phyloP scores from a whole-genome alignment of 2,113 vertebrate species.

The Merops nubicus region DNA sequence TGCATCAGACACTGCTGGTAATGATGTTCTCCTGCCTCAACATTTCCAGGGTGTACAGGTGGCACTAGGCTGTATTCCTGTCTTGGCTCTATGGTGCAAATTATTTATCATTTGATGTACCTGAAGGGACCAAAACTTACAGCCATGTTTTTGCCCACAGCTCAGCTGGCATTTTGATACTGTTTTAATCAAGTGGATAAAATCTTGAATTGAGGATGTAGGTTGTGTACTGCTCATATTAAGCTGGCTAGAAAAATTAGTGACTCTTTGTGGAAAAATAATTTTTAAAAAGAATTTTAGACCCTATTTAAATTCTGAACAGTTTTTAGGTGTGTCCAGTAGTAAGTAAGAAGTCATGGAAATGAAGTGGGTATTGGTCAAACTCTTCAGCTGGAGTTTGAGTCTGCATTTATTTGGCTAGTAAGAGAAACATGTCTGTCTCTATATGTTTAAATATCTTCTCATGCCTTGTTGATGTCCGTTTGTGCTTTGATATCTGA shows the following conservation, averaged over 20 bases:
- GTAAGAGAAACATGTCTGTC: rapidly evolving
- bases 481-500: not conserved
- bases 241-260: not conserved
- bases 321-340: not conserved
- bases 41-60: not conserved
- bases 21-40: not conserved
- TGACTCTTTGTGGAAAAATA: rapidly evolving
- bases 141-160: rapidly evolving
- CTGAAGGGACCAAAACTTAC: not conserved
- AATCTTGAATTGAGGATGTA: not conserved
- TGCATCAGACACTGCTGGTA: not conserved
- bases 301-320: not conserved
- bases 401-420: not conserved
- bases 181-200: not conserved
- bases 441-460: not conserved
- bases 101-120: not conserved
- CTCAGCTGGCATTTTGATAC: not conserved
- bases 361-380: too few species aligned
- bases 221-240: not conserved
- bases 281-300: not conserved
- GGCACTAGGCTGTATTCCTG: not conserved
- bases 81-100: not conserved
- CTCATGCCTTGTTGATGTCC: not conserved
- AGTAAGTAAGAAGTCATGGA: not conserved
- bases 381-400: not conserved